phyloP scores from a whole-genome alignment of 1,140 invertebrate species.

The Heliothis subflexa region DNA sequence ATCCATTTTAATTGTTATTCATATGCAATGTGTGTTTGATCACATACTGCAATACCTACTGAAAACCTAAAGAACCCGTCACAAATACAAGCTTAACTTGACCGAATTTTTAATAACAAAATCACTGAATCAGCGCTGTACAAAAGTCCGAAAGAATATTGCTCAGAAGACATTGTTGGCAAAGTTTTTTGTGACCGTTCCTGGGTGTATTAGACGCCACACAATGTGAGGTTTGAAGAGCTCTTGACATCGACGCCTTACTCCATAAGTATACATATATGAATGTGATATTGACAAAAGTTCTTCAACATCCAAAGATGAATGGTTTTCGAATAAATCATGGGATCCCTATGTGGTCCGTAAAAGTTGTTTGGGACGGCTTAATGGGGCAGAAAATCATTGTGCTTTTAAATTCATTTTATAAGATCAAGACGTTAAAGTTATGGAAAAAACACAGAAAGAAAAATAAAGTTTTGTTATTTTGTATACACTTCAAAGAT shows the following conservation, averaged over 20 bases:
- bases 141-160: not conserved
- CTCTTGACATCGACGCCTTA: slow-evolving; percentile 1
- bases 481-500: too few species aligned
- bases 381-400: not conserved
- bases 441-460: not conserved
- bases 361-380: not conserved
- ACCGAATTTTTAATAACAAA: slow-evolving; percentile 37
- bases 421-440: not conserved
- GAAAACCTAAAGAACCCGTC: not conserved
- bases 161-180: slow-evolving; percentile 8
- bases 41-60: not conserved
- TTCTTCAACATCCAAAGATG: not conserved
- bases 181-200: slow-evolving; percentile 19
- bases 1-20: too few species aligned
- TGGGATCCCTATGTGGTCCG: not conserved
- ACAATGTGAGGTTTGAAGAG: not conserved
- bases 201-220: slow-evolving; percentile 6
- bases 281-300: slow-evolving; percentile 11
- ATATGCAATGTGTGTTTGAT: not conserved
- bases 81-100: not conserved
- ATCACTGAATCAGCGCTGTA: slow-evolving; percentile 16
- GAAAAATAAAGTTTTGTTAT: too few species aligned
- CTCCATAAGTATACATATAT: not conserved
- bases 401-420: not conserved
- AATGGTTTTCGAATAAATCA: slow-evolving; percentile 3